These are phyloP conservation scores for Pithys albifrons DNA, from an alignment of 2,113 vertebrate species.

Conservation along the genomic window DNA sequence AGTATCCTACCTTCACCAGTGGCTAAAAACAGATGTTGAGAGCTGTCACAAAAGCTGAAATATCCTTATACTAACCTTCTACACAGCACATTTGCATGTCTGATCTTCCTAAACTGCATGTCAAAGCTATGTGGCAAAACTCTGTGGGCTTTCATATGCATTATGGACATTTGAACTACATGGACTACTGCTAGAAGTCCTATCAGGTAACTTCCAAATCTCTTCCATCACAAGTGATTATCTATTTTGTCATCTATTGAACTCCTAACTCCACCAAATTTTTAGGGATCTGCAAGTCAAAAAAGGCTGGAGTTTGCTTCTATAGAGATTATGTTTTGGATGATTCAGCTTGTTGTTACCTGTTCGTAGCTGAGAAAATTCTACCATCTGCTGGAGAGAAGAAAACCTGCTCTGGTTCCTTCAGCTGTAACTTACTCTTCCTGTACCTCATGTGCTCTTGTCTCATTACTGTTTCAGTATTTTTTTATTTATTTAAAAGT, in stretches of 20 bases:
- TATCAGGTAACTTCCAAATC: not conserved
- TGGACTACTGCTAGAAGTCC: not conserved
- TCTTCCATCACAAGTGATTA: not conserved
- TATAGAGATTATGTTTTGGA: not conserved
- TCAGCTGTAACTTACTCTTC: not conserved
- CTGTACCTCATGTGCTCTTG: not conserved
- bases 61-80: not conserved
- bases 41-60: not conserved
- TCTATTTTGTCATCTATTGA: not conserved
- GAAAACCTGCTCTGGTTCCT: not conserved
- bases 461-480: not conserved
- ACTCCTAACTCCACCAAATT: not conserved
- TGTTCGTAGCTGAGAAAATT: slow-evolving; percentile 14
- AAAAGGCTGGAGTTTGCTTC: not conserved
- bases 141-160: fast-evolving
- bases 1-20: not conserved
- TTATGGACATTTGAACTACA: not conserved
- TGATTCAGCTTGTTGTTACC: not conserved
- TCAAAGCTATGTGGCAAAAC: not conserved
- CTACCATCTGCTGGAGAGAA: slow-evolving; percentile 56
- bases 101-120: not conserved
- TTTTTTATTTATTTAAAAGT: not conserved
- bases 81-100: not conserved
- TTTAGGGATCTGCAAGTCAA: not conserved
- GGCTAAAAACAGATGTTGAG: not conserved